A percentile compares a stretch with the other conserved stretches of the same genome.
Conservation (phyloP, 2,113 vertebrate genomes). For the Plecotus auritus region DNA sequence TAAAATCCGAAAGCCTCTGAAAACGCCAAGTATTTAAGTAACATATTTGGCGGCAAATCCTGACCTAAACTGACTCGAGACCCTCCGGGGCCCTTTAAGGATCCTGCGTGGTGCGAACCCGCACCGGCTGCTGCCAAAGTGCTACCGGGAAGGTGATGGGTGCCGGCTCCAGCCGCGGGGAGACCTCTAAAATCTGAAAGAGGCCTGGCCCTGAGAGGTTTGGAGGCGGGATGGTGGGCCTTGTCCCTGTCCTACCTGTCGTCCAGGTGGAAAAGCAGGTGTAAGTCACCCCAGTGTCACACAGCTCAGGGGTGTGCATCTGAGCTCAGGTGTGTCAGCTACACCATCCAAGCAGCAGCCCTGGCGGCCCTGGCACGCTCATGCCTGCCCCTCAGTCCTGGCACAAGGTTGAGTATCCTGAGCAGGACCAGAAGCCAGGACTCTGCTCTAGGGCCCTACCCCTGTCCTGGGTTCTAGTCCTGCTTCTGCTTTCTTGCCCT, state of each 20-base stretch:
- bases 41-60: neutral
- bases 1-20: neutral
- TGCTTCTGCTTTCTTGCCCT: too few relatives aligned
- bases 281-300: neutral
- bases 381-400: neutral
- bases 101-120: rapidly evolving
- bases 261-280: neutral
- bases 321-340: rapidly evolving
- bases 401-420: rapidly evolving
- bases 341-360: neutral
- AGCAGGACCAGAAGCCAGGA: neutral
- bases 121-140: rapidly evolving
- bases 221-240: neutral
- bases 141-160: too few relatives aligned
- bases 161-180: rapidly evolving
- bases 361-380: rapidly evolving
- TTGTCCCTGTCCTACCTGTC: too few relatives aligned
- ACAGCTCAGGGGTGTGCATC: neutral
- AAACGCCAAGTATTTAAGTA: neutral
- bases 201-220: neutral
- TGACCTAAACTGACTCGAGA: rapidly evolving
- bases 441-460: neutral
- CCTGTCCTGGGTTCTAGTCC: too few relatives aligned
- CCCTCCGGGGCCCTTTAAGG: rapidly evolving
- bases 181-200: neutral